A percentile compares a stretch with the other conserved stretches of the same genome.
These are phyloP conservation scores for Teleopsis dalmanni DNA, from an alignment of 1,140 invertebrate genomes.

Conservation along the genomic window DNA sequence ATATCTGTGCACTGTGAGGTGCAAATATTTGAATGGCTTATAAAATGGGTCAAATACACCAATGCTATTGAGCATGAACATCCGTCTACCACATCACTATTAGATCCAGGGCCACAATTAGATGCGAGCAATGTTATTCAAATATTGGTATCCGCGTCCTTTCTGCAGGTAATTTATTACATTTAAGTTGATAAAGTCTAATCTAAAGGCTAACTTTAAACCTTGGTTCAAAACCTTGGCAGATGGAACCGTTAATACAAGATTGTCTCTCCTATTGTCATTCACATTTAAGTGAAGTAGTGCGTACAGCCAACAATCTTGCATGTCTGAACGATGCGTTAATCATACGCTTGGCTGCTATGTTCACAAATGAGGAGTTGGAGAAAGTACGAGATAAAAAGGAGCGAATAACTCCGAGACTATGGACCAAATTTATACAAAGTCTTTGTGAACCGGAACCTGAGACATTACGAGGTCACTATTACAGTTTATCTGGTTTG, in stretches of 20 bases:
- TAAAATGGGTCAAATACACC: conserved; percentile 83
- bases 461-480: conserved; percentile 67
- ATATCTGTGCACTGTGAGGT: conserved; percentile 95
- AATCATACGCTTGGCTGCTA: conserved; percentile 58
- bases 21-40: conserved; percentile 90
- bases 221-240: no score
- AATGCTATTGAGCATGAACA: conserved; percentile 28
- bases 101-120: conserved; percentile 55
- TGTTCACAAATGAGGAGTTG: conserved; percentile 72
- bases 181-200: neutral
- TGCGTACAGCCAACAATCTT: conserved; percentile 68
- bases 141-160: conserved; percentile 86
- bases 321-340: conserved; percentile 75
- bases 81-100: conserved; percentile 9
- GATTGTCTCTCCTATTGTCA: conserved; percentile 76
- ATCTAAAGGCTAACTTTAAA: no score
- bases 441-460: conserved; percentile 62
- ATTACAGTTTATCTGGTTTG: conserved; percentile 64
- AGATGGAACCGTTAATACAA: conserved; percentile 82
- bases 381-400: conserved; percentile 70
- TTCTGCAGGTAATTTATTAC: conserved; percentile 54
- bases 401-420: conserved; percentile 72
- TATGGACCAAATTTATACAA: conserved; percentile 75
- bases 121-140: conserved; percentile 82
- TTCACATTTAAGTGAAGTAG: conserved; percentile 69